Percentiles rank a stretch among this genome's conserved stretches.
These are phyloP conservation scores for Drosophila quinaria DNA, from an alignment of 2,888 invertebrate species.

Conservation along the genomic window DNA sequence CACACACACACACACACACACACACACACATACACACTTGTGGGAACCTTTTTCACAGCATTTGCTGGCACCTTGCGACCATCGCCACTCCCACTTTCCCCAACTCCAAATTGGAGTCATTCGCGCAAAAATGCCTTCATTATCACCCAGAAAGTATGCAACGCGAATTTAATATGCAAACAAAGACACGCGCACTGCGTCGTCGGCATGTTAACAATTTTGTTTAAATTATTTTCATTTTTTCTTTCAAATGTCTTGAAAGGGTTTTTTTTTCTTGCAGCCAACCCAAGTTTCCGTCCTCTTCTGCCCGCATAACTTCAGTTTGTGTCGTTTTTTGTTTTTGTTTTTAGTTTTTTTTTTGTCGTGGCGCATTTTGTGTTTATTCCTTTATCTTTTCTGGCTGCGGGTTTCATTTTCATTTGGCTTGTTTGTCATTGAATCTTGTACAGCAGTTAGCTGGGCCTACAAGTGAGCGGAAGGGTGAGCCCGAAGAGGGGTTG, in stretches of 20 bases:
- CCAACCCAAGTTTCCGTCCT: not conserved
- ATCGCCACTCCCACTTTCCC: not conserved
- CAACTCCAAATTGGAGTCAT: constrained; percentile 3
- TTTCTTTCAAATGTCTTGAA: constrained; percentile 33
- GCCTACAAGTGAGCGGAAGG: constrained; percentile 19
- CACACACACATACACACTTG: not conserved
- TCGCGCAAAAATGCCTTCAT: constrained; percentile 69
- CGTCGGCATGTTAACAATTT: constrained; percentile 40
- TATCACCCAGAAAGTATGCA: constrained; percentile 73
- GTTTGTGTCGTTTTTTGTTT: constrained; percentile 37
- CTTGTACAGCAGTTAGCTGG: constrained; percentile 18
- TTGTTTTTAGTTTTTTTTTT: constrained; percentile 19
- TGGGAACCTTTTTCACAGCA: constrained; percentile 27
- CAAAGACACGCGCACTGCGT: constrained; percentile 57
- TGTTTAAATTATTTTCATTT: not conserved
- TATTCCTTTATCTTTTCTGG: constrained; percentile 23
- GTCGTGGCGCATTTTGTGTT: constrained; percentile 29
- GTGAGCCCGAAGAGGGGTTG: not conserved
- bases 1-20: not conserved
- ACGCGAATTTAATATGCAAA: constrained; percentile 67
- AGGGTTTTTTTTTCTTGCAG: constrained; percentile 33
- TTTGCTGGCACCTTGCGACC: constrained; percentile 17
- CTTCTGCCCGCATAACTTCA: constrained; percentile 27
- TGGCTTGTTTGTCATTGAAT: constrained; percentile 52
- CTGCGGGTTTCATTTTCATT: constrained; percentile 34